Evolutionary conservation across 1,140 invertebrate species (phyloP).

Genomic region (Lordiphosa mommai): DNA sequence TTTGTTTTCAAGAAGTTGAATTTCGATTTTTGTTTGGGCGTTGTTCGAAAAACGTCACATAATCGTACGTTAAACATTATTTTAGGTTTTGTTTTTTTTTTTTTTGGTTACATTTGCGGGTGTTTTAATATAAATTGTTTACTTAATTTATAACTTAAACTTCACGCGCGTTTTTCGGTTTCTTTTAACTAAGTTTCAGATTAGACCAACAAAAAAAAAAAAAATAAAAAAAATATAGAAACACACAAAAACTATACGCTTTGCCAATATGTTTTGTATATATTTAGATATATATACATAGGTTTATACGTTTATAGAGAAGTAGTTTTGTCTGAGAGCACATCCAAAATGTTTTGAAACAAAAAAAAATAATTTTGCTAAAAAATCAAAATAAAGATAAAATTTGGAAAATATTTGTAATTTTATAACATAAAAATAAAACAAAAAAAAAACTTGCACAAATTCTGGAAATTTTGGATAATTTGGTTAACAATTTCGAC

Average conservation of each 20-base stretch:
- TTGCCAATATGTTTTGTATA: too few relatives aligned
- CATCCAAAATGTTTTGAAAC: too few relatives aligned
- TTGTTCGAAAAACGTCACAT: conserved; percentile 78
- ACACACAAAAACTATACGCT: too few relatives aligned
- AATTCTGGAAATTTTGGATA: too few relatives aligned
- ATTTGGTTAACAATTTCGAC: too few relatives aligned
- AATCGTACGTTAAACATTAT: conserved; percentile 65
- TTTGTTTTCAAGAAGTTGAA: conserved; percentile 92
- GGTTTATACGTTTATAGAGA: too few relatives aligned
- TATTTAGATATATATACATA: background rate
- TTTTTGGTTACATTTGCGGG: conserved; percentile 38
- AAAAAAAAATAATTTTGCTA: too few relatives aligned
- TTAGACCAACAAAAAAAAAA: background rate
- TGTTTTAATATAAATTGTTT: conserved; percentile 28
- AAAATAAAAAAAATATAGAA: too few relatives aligned
- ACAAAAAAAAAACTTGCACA: too few relatives aligned
- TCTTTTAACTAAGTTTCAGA: conserved; percentile 4
- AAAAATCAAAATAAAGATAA: conserved; percentile 33
- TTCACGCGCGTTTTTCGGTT: conserved; percentile 39
- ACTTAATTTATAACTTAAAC: conserved; percentile 28
- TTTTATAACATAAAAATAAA: conserved; percentile 26
- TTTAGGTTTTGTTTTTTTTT: conserved; percentile 51
- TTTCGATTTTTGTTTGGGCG: conserved; percentile 93
- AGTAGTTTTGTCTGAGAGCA: too few relatives aligned
- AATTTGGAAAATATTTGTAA: conserved; percentile 47